Percentiles rank a stretch among this genome's conserved stretches.
phyloP scores from a whole-genome alignment of 2,797 vertebrate genomes.

The Platalea minor region DNA sequence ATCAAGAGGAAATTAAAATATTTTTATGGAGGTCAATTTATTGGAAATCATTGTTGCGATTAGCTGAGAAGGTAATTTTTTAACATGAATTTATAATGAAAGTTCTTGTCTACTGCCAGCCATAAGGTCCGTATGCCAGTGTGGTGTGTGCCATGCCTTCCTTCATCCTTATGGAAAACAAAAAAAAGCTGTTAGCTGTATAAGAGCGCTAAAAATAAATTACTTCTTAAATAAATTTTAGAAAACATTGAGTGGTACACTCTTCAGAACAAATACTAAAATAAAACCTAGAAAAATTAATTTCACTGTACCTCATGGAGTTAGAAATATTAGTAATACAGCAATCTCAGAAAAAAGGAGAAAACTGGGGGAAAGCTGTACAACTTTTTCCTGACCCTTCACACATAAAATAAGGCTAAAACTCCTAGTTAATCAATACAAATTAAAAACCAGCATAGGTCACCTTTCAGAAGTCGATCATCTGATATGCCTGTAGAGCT shows the following conservation, averaged over 20 bases:
- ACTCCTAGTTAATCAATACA: not conserved
- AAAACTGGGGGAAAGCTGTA: not conserved
- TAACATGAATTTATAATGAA: not conserved
- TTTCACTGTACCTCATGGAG: not conserved
- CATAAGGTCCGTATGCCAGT: rapidly evolving
- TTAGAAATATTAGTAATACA: not conserved
- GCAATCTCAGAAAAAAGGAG: not conserved
- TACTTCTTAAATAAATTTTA: not conserved
- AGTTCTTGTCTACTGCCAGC: not conserved
- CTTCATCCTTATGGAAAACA: not conserved
- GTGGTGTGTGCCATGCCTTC: not conserved
- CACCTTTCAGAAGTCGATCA: not conserved
- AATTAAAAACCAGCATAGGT: not conserved
- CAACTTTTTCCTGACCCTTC: not conserved
- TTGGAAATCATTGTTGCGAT: not conserved
- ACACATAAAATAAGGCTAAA: not conserved
- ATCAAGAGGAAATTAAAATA: not conserved
- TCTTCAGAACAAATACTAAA: not conserved
- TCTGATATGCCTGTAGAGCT: not conserved
- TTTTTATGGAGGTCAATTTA: not conserved
- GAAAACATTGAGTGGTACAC: not conserved
- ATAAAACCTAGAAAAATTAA: not conserved
- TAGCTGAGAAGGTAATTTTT: not conserved
- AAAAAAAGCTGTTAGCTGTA: not conserved
- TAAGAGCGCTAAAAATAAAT: not conserved